Conservation (phyloP, 2,113 vertebrate species). For the Tamias sibiricus region DNA sequence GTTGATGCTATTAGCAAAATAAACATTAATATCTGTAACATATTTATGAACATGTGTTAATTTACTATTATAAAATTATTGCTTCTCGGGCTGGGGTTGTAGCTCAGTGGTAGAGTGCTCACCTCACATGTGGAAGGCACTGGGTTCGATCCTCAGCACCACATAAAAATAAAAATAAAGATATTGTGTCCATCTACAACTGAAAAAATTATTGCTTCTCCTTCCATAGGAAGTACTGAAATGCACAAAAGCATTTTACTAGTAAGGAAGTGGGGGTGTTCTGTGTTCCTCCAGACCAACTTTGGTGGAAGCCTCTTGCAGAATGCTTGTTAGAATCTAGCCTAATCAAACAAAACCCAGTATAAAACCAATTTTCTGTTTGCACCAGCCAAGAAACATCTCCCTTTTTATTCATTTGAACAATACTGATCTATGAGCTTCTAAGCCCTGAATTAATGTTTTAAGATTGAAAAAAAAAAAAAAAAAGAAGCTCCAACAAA, state of each 20-base stretch:
- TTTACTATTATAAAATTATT: not conserved
- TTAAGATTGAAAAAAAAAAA: conserved; percentile 26
- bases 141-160: too few species aligned
- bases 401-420: conserved; percentile 36
- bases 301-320: conserved; percentile 18
- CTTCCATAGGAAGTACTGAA: not conserved
- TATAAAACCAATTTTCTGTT: not conserved
- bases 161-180: too few species aligned
- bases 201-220: not conserved
- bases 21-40: conserved; percentile 20
- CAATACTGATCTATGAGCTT: conserved; percentile 32
- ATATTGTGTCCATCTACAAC: too few species aligned
- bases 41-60: conserved; percentile 17
- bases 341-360: conserved; percentile 40
- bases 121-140: too few species aligned
- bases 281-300: not conserved
- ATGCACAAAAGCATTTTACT: conserved; percentile 13
- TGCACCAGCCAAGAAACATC: not conserved
- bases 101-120: too few species aligned
- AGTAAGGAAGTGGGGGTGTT: not conserved
- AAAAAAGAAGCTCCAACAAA: not conserved
- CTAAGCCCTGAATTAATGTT: not conserved
- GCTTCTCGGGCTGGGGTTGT: not conserved
- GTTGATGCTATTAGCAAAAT: conserved; percentile 25
- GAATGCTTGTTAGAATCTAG: conserved; percentile 47